Conservation (phyloP, 2,797 vertebrate species). For the Phrynocephalus vlangalii region DNA sequence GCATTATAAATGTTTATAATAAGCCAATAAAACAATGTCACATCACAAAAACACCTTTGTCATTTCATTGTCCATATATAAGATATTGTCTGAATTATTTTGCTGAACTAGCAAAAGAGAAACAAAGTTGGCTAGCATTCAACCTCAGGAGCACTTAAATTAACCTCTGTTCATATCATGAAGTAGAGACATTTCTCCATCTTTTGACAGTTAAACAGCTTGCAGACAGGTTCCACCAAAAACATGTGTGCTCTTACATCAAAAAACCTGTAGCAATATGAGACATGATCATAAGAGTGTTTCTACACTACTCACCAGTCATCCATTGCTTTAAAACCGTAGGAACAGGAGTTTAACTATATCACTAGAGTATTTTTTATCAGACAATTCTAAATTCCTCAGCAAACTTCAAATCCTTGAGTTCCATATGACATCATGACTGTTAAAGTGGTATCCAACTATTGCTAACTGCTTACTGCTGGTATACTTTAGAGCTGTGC, state of each 20-base stretch:
- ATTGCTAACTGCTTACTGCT: no score
- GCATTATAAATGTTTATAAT: neutral
- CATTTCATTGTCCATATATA: neutral
- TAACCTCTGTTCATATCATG: neutral
- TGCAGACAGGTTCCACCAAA: neutral
- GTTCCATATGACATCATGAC: no score
- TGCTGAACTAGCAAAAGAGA: neutral
- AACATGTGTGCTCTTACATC: neutral
- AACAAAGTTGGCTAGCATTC: neutral
- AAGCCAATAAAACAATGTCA: no score
- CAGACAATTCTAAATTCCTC: no score
- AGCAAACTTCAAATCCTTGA: no score
- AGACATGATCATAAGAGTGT: neutral
- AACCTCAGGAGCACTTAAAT: neutral
- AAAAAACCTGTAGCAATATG: neutral
- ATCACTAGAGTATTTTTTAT: no score
- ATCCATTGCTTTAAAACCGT: no score
- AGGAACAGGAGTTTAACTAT: no score
- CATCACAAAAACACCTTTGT: neutral
- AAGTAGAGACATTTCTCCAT: neutral
- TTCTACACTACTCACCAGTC: no score
- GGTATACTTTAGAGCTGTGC: no score
- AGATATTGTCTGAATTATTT: neutral
- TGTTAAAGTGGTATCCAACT: no score
- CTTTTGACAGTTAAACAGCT: neutral